Evolutionary conservation across 2,888 invertebrate species (phyloP).

Genomic region (Patella ulyssiponensis): DNA sequence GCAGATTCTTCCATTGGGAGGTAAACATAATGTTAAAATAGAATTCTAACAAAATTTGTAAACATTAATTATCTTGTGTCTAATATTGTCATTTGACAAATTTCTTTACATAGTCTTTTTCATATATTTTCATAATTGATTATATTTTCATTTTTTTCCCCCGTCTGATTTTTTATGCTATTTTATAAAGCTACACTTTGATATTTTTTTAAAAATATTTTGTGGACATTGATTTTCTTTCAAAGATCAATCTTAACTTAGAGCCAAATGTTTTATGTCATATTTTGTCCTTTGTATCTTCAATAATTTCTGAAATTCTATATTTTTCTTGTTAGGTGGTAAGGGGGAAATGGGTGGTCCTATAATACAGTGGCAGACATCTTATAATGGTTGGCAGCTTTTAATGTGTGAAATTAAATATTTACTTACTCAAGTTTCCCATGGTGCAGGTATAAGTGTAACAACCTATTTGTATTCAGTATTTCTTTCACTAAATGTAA

Average conservation of each 20-base stretch:
- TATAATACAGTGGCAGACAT: conserved; percentile 57
- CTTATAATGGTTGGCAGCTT: conserved; percentile 66
- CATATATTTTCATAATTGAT: not conserved
- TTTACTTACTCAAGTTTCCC: conserved; percentile 59
- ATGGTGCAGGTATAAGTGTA: conserved; percentile 60
- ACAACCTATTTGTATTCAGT: not conserved
- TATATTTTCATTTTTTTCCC: not conserved
- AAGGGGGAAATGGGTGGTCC: conserved; percentile 31
- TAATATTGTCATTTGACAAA: too few species aligned
- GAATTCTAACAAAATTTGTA: too few species aligned
- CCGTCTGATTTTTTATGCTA: conserved; percentile 47
- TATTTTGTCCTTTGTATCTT: not conserved
- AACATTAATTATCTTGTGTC: too few species aligned
- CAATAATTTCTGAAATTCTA: not conserved
- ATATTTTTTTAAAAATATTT: not conserved
- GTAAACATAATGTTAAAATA: too few species aligned
- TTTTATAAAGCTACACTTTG: conserved; percentile 31
- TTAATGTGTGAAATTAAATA: conserved; percentile 60
- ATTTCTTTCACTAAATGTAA: too few species aligned
- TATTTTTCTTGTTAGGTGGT: conserved; percentile 16
- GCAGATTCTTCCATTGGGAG: too few species aligned
- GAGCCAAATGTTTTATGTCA: not conserved
- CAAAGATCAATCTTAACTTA: not conserved
- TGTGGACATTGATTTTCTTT: too few species aligned
- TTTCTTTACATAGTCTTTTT: not conserved